Evolutionary conservation across 2,113 vertebrate genomes (phyloP), one percentile per base, ranked within the genome.

Genomic region (Brachypteracias leptosomus): DNA sequence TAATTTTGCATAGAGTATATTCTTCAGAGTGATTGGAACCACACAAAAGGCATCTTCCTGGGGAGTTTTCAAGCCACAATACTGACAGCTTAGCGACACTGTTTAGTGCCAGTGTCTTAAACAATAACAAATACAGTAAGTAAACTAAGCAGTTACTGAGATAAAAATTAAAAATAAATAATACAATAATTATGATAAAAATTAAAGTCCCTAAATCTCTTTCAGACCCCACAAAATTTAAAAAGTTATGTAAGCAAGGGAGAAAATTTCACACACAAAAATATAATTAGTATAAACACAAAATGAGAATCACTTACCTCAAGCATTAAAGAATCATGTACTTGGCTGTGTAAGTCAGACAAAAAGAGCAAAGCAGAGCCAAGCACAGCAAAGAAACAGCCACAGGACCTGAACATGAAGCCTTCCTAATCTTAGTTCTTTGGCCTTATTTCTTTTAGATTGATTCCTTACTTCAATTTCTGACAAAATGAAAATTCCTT

Each of bases 171-270:
- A 80, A 73, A 28, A 18, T 17, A 46, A 25, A 70, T 6, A 38
- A 29, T 33, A 28, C 44, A 79, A 29, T 16, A 58, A 35, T 47
- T n/a, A 35, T 51, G 4, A 11, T 55, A 57, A 18, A 33, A 57
- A 36, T 36, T 46, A 26, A 40, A 19, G 3, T 8, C 13, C 7
- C 20, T 6, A 22, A 42, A 57, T 28, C 14, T 36, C 20, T 87
- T 49, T 36, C 3, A 1, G 4, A 61, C 4, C 3, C 11, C 6
- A 29, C 5, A 52, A 16, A 42, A 71, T 46, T 40, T 1, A 38
- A 54, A 38, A 54, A 33, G 4, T 24, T 25, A 22, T 10, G 2
- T 24, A 67, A 74, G 68, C 66, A 22, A 42, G 8, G 3, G 8
- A 70, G 14, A 46, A 80, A 36, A 57, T 26, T 2, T 33, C 14